Evolutionary conservation across 2,888 invertebrate species (phyloP), one percentile per base, ranked within the genome.

Genomic region (Sipunculus nudus): DNA sequence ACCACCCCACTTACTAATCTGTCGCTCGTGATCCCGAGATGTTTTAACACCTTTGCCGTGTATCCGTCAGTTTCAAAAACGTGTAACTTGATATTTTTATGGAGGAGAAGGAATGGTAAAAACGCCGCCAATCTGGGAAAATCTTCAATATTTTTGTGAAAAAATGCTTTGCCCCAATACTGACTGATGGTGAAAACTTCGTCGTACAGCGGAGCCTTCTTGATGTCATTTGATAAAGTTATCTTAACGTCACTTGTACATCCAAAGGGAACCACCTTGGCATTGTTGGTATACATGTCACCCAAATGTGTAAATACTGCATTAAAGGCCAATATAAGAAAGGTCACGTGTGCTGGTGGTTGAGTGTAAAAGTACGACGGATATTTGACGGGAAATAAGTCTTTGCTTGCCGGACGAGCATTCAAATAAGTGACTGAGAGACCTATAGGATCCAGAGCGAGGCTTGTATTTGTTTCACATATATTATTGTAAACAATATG

Each of bases 101-200:
- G 53, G 5, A 16, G 29, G n/a, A 41, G 48, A 3, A 70, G 54
- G 32, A 70, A 70, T 8, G 50, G 52, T 2, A 68, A 1, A 47
- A 63, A 70, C 0, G 69, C 63, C 3, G 67, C 65, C 21, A 70
- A 29, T 19, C 71, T 45, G 3, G 71, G 69, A 38, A 71, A 21
- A 8, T 49, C 53, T 31, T 71, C 71, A 23, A 68, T 25, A 61
- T 59, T 55, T 29, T 60, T 59, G 45, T 71, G 71, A 26, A 70
- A 71, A 53, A 58, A 65, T 6, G 29, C 53, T 8, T n/a, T 53
- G 8, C 67, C 65, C 69, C 69, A 71, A 46, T 54, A 61, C 48
- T 66, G 66, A 3, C 60, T 65, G 21, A 70, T 52, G 21, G 68
- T 52, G 46, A 71, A 70, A 5, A 71, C 70, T 25, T 69, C 67